Percentiles rank a stretch among this genome's conserved stretches.
phyloP scores from a whole-genome alignment of 2,113 vertebrate species.

The Sapayoa aenigma region DNA sequence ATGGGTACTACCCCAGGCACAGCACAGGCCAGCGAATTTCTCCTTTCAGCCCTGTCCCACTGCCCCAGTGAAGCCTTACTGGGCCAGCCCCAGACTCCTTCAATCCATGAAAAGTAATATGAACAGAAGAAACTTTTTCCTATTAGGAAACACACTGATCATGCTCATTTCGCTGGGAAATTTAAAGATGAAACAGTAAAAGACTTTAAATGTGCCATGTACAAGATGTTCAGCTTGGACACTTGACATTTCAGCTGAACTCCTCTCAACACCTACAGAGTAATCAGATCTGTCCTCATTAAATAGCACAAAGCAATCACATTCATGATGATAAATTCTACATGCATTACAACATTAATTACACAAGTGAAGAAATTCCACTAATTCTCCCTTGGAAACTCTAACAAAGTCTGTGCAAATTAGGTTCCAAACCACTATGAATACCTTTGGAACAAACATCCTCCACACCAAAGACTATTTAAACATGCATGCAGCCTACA shows the following conservation, averaged over 20 bases:
- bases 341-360: not conserved
- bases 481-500: not conserved
- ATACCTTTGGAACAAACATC: not conserved
- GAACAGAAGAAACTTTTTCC: not conserved
- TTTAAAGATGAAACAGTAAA: not conserved
- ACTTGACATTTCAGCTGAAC: not conserved
- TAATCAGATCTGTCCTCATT: not conserved
- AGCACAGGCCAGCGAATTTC: not conserved
- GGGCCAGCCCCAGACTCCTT: not conserved
- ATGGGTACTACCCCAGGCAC: not conserved
- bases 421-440: not conserved
- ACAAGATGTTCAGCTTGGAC: not conserved
- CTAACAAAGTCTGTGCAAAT: not conserved
- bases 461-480: not conserved
- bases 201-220: fast-evolving
- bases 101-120: not conserved
- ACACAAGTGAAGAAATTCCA: not conserved
- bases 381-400: not conserved
- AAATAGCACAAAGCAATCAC: not conserved
- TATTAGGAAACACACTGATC: not conserved
- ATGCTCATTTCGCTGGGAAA: not conserved
- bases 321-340: not conserved
- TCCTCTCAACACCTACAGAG: not conserved
- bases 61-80: not conserved
- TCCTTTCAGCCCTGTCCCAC: not conserved